phyloP scores from a whole-genome alignment of 2,113 vertebrate species.

The Phainopepla nitens region DNA sequence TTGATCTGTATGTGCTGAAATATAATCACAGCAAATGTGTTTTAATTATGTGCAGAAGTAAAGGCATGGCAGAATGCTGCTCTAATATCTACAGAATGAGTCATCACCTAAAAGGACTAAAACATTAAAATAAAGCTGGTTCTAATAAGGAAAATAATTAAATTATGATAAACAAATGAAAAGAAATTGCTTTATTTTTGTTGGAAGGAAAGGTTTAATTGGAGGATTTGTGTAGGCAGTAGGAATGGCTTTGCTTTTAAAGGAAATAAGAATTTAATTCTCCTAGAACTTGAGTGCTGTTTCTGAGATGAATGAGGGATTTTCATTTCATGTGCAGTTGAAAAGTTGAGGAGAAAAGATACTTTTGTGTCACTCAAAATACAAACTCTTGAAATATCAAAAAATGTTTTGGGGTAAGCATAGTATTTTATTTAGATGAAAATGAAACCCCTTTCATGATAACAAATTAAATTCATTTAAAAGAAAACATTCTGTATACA shows the following conservation, averaged over 20 bases:
- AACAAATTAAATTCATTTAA: background rate
- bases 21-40: constrained; percentile 34
- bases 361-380: background rate
- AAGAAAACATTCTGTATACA: background rate
- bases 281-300: background rate
- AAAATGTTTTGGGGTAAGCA: background rate
- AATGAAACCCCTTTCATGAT: background rate
- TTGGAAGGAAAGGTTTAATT: constrained; percentile 24
- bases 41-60: constrained; percentile 10
- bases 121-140: constrained; percentile 17
- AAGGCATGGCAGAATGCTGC: background rate
- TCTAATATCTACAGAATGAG: constrained; percentile 2
- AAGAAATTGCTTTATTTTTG: constrained; percentile 2
- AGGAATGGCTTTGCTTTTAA: constrained; percentile 16
- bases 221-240: constrained; percentile 31
- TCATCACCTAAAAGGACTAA: background rate
- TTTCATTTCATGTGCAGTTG: background rate
- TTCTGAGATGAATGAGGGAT: background rate
- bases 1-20: constrained; percentile 15
- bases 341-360: background rate
- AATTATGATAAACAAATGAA: constrained; percentile 46
- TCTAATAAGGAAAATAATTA: constrained; percentile 47
- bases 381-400: background rate
- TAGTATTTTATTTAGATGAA: background rate
- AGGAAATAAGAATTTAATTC: background rate